Evolutionary conservation across 2,888 invertebrate genomes (phyloP).

Genomic region (Muschampia plurimacula): DNA sequence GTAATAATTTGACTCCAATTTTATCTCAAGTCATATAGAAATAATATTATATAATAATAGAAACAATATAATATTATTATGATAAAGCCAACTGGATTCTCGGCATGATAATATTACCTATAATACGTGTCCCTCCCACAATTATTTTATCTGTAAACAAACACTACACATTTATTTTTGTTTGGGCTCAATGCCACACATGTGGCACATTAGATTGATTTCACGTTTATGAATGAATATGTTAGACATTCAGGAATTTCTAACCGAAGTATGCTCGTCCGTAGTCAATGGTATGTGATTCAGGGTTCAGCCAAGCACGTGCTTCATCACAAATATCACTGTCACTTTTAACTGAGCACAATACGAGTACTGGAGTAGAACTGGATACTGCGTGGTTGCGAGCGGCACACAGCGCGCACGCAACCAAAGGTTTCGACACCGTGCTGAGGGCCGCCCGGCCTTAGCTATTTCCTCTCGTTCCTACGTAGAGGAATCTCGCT

Average conservation of each 20-base stretch:
- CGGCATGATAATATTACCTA: conserved; percentile 5
- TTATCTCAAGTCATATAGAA: not conserved
- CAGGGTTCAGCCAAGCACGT: conserved; percentile 57
- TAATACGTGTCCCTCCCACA: not conserved
- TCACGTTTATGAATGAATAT: not conserved
- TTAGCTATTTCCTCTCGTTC: conserved; percentile 61
- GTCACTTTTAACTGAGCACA: conserved; percentile 71
- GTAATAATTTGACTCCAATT: not conserved
- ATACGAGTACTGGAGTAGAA: conserved; percentile 61
- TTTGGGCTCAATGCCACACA: not conserved
- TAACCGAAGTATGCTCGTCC: conserved; percentile 53
- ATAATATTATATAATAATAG: too few relatives aligned
- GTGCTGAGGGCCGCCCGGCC: conserved; percentile 60
- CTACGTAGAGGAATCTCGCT: conserved; percentile 48
- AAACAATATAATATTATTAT: conserved; percentile 4
- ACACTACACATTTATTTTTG: conserved; percentile 21
- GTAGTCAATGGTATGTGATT: conserved; percentile 47
- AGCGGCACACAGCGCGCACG: conserved; percentile 62
- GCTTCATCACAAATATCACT: conserved; percentile 65
- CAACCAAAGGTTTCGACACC: conserved; percentile 77
- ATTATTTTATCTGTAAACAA: conserved; percentile 13
- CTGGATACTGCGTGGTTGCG: conserved; percentile 59
- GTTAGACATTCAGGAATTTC: conserved; percentile 34
- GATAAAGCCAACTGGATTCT: conserved; percentile 8
- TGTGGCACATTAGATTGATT: conserved; percentile 6